Conservation (phyloP, 2,797 vertebrate genomes). For the Micromesistius poutassou region DNA sequence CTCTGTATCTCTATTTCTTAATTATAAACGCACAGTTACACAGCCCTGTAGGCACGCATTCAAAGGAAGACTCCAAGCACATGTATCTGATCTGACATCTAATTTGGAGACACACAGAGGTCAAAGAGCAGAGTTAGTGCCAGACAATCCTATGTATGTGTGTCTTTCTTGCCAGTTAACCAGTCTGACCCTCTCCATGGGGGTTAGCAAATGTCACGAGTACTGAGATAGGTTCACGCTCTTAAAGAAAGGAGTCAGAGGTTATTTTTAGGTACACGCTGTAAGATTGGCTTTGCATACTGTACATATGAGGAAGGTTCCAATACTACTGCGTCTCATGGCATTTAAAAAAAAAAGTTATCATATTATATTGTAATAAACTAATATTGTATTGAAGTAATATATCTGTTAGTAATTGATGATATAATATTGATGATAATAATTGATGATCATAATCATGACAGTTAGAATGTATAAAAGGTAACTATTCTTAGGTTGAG, state of each 20-base stretch:
- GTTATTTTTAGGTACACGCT: neutral
- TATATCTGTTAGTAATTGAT: neutral
- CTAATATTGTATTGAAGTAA: neutral
- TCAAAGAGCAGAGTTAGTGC: neutral
- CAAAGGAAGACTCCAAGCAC: neutral
- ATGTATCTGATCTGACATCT: neutral
- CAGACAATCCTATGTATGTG: neutral
- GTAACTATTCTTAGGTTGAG: neutral
- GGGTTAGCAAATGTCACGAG: neutral
- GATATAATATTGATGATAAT: no score
- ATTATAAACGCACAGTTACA: neutral
- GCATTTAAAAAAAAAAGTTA: neutral
- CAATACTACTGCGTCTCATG: neutral
- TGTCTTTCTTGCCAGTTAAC: neutral
- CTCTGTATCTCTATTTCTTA: slow-evolving; percentile 4
- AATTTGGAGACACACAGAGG: neutral
- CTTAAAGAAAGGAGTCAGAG: neutral
- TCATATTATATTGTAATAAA: neutral
- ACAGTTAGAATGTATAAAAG: neutral
- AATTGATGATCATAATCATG: neutral
- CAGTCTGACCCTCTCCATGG: neutral
- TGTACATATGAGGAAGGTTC: neutral
- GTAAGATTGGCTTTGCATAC: neutral
- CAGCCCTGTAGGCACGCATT: neutral
- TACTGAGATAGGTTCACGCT: neutral